Conservation (phyloP, 2,113 vertebrate species). For the Atrichornis clamosus region DNA sequence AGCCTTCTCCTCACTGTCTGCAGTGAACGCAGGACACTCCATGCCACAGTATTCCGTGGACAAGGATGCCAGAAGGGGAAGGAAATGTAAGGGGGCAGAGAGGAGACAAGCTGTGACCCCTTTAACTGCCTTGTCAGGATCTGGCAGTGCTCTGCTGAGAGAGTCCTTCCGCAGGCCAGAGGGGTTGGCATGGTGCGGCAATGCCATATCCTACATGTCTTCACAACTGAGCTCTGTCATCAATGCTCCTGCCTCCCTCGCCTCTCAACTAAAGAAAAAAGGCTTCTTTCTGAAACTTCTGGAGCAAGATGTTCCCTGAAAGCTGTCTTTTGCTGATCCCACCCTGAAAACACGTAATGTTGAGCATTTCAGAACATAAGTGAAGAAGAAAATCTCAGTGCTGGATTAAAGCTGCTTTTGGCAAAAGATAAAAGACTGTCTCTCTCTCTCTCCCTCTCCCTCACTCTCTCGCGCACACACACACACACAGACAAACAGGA, state of each 20-base stretch:
- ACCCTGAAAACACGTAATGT: neutral
- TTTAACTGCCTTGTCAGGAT: neutral
- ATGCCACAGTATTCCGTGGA: accelerated
- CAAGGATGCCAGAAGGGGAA: neutral
- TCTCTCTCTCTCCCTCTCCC: neutral
- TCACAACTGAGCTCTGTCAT: neutral
- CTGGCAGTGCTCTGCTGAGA: neutral
- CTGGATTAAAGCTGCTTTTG: conserved; percentile 44
- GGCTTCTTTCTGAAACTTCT: neutral
- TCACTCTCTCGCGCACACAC: neutral
- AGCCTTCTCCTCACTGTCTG: neutral
- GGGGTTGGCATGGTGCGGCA: accelerated
- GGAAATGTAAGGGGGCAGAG: neutral
- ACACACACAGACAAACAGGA: neutral
- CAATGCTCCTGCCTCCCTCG: neutral
- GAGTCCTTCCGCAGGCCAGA: neutral
- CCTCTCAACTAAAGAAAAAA: neutral
- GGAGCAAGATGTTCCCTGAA: neutral
- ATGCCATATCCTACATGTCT: neutral
- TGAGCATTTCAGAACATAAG: neutral
- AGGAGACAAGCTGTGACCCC: neutral
- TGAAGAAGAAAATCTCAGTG: conserved; percentile 18
- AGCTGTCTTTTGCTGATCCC: neutral
- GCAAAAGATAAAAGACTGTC: conserved; percentile 43
- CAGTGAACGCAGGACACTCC: neutral